phyloP scores from a whole-genome alignment of 1,140 invertebrate genomes.

The Heliothis subflexa region DNA sequence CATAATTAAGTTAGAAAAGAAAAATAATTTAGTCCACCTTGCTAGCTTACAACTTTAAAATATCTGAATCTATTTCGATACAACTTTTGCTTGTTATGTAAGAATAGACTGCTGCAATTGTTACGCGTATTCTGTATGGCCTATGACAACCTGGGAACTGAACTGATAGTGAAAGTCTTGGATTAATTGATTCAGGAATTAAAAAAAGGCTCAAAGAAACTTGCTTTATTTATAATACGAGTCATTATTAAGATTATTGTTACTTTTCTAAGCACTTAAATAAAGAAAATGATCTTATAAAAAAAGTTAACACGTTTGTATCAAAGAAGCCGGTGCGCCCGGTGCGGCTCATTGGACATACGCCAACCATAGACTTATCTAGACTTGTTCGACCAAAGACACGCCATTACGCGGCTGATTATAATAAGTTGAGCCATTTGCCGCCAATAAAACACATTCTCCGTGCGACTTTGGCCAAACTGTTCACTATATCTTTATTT shows the following conservation, averaged over 20 bases:
- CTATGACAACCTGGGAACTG: not conserved
- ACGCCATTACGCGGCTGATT: constrained; percentile 34
- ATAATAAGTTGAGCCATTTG: constrained; percentile 40
- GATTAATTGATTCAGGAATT: not conserved
- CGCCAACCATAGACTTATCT: constrained; percentile 38
- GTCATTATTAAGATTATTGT: not conserved
- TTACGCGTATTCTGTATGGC: constrained; percentile 2
- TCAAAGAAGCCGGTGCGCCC: constrained; percentile 32
- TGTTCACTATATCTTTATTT: constrained; percentile 30
- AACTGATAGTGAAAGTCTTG: constrained; percentile 4
- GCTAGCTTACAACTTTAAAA: constrained; percentile 9
- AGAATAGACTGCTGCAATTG: constrained; percentile 1
- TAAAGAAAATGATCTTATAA: constrained; percentile 23
- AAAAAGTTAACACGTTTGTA: constrained; percentile 15
- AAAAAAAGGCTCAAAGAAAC: not conserved
- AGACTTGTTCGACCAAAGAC: constrained; percentile 33
- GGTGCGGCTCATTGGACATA: constrained; percentile 33
- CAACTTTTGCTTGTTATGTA: constrained; percentile 38
- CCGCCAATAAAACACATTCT: constrained; percentile 19
- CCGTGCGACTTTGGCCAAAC: constrained; percentile 24
- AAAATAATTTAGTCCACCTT: constrained; percentile 10
- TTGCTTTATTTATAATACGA: not conserved
- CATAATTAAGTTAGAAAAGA: constrained; percentile 18
- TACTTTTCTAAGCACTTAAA: not conserved
- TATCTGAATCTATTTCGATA: constrained; percentile 1